phyloP scores from a whole-genome alignment of 2,113 vertebrate genomes.

The Festucalex cinctus region DNA sequence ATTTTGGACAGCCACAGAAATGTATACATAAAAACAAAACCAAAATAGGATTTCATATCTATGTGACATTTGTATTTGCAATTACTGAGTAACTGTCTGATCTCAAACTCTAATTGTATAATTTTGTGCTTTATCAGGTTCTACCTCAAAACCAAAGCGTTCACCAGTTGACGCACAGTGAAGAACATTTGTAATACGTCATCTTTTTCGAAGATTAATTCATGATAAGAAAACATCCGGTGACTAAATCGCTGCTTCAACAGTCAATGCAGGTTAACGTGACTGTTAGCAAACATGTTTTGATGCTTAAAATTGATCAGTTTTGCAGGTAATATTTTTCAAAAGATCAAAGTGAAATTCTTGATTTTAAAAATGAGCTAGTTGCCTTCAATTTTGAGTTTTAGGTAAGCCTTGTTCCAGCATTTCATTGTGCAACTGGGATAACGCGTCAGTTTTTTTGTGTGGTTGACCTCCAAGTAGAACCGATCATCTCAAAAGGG shows the following conservation, averaged over 20 bases:
- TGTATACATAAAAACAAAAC: neutral
- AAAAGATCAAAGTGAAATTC: neutral
- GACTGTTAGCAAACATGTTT: no score
- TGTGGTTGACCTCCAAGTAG: constrained; percentile 47
- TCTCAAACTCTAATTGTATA: neutral
- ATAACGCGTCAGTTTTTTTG: constrained; percentile 16
- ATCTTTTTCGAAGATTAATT: neutral
- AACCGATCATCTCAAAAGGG: constrained; percentile 76
- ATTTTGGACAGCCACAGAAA: constrained; percentile 10
- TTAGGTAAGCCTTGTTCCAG: constrained; percentile 9
- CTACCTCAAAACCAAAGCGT: constrained; percentile 3
- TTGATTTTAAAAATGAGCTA: constrained; percentile 1
- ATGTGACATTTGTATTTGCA: neutral
- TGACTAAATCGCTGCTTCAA: neutral
- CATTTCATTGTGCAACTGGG: constrained; percentile 19
- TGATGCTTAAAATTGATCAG: constrained; percentile 38
- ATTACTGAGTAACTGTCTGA: neutral
- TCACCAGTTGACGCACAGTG: neutral
- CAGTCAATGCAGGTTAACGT: neutral
- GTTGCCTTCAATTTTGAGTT: neutral
- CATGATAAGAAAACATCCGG: neutral
- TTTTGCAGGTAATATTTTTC: constrained; percentile 4
- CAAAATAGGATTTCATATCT: neutral
- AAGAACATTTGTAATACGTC: constrained; percentile 10
- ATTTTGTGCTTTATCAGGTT: constrained; percentile 6